Percentiles rank a stretch among this genome's conserved stretches.
Evolutionary conservation across 53 echinoderm and acorn worm species (phyloP).

Genomic region (Pentamera pediparva): DNA sequence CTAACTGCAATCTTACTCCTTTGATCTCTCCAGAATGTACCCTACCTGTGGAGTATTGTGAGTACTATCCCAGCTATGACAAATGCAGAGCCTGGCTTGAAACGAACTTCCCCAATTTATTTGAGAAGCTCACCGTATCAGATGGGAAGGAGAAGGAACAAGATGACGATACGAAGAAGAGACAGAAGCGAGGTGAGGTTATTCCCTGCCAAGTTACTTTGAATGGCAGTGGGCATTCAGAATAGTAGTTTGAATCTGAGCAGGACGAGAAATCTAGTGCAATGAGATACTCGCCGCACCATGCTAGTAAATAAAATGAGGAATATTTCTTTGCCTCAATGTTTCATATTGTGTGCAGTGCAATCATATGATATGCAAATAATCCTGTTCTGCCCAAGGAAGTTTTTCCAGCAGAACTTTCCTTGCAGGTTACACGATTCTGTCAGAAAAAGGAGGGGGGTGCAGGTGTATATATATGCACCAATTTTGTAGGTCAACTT

Average conservation of each 20-base stretch:
- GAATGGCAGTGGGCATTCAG: not conserved
- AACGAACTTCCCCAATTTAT: conserved; percentile 65
- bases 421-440: too few species aligned
- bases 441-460: too few species aligned
- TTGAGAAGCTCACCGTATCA: conserved; percentile 57
- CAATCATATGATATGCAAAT: not conserved
- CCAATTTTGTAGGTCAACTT: too few species aligned
- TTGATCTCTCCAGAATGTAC: conserved; percentile 55
- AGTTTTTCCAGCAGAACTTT: too few species aligned
- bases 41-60: conserved; percentile 89
- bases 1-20: not conserved
- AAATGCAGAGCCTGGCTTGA: conserved; percentile 87
- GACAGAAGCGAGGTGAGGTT: conserved; percentile 83
- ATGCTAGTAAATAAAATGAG: too few species aligned
- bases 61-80: conserved; percentile 78
- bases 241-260: not conserved
- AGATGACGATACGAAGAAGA: conserved; percentile 75
- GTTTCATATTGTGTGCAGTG: not conserved
- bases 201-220: not conserved
- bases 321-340: not conserved
- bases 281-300: not conserved
- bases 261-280: not conserved
- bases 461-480: too few species aligned
- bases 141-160: conserved; percentile 50
- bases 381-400: too few species aligned